Percentiles rank a stretch among this genome's conserved stretches.
phyloP scores from a whole-genome alignment of 2,888 invertebrate species.

The Scaptodrosophila latifasciaeformis region DNA sequence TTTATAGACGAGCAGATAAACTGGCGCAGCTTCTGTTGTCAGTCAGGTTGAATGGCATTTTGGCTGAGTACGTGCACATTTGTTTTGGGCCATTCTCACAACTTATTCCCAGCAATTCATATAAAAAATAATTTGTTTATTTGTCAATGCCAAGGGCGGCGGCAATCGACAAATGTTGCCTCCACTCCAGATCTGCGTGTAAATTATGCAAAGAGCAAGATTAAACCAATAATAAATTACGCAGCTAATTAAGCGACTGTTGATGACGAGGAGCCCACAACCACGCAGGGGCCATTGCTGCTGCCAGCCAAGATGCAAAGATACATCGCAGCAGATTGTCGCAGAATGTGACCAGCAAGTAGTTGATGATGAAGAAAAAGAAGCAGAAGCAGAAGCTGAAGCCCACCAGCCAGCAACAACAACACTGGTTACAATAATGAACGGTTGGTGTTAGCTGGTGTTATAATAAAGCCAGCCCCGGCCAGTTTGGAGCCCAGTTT shows the following conservation, averaged over 20 bases:
- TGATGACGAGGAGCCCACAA: slow-evolving; percentile 1
- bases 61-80: too few relatives aligned
- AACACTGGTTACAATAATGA: slow-evolving; percentile 44
- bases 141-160: slow-evolving; percentile 53
- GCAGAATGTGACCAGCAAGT: background rate
- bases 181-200: too few relatives aligned
- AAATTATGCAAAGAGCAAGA: slow-evolving; percentile 30
- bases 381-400: background rate
- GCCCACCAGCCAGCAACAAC: slow-evolving; percentile 22
- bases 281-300: slow-evolving; percentile 24
- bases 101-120: too few relatives aligned
- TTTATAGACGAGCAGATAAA: slow-evolving; percentile 41
- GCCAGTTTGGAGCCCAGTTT: slow-evolving; percentile 12
- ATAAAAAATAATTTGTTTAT: slow-evolving; percentile 63
- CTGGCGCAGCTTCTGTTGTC: slow-evolving; percentile 4
- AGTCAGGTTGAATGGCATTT: too few relatives aligned
- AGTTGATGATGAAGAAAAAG: background rate
- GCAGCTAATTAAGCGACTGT: slow-evolving; percentile 55
- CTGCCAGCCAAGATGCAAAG: slow-evolving; percentile 16
- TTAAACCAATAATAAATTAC: slow-evolving; percentile 64
- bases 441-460: slow-evolving; percentile 39
- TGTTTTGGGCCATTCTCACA: too few relatives aligned
- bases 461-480: slow-evolving; percentile 42
- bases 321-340: slow-evolving; percentile 51
- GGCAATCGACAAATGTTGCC: too few relatives aligned